Conservation (phyloP, 2,888 invertebrate genomes). For the Hofmannophila pseudospretella region DNA sequence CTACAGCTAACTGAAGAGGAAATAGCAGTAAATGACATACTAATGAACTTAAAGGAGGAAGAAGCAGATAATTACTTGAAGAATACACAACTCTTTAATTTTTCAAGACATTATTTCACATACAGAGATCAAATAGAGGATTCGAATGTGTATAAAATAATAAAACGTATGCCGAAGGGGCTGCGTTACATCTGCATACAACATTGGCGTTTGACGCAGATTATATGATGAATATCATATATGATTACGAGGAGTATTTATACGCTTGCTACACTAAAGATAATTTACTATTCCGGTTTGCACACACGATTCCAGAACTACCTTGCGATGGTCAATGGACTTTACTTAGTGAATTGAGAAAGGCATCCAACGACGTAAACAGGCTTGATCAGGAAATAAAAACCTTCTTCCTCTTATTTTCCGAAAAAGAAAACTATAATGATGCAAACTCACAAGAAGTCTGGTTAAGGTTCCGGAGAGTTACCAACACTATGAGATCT, state of each 20-base stretch:
- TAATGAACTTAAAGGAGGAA: conserved; percentile 75
- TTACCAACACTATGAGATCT: conserved; percentile 71
- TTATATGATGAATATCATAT: conserved; percentile 80
- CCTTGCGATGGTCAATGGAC: conserved; percentile 66
- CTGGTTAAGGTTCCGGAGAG: conserved; percentile 78
- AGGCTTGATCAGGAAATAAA: conserved; percentile 73
- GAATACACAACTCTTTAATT: conserved; percentile 75
- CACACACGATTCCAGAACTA: conserved; percentile 36
- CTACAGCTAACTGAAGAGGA: conserved; percentile 69
- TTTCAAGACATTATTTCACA: conserved; percentile 81
- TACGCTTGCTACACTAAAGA: conserved; percentile 66
- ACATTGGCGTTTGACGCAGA: conserved; percentile 79
- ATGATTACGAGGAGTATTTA: conserved; percentile 78
- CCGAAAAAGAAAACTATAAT: conserved; percentile 52
- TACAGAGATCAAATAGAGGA: conserved; percentile 76
- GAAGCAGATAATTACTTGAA: conserved; percentile 71
- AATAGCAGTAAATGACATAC: conserved; percentile 66
- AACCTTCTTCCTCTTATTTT: conserved; percentile 73
- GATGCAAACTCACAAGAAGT: conserved; percentile 66
- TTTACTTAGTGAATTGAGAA: conserved; percentile 66
- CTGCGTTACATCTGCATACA: conserved; percentile 83
- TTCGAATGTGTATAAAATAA: conserved; percentile 82
- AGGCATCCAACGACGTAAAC: conserved; percentile 49
- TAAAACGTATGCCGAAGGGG: conserved; percentile 87
- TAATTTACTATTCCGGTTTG: conserved; percentile 53